Conservation (phyloP, 2,113 vertebrate species). For the Microcebus lehilahytsara region DNA sequence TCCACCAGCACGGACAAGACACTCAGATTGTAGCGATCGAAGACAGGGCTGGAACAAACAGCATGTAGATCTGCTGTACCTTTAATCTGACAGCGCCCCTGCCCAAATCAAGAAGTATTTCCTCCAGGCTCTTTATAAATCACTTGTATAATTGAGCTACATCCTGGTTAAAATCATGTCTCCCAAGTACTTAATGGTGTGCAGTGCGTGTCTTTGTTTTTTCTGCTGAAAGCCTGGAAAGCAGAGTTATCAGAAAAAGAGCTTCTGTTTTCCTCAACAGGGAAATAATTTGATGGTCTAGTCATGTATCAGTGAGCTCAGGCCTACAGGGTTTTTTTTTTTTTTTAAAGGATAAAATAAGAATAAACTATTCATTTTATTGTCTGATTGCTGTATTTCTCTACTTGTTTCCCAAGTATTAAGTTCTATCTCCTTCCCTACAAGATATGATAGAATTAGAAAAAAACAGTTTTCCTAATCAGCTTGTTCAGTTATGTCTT, state of each 20-base stretch:
- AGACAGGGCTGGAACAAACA: constrained; percentile 9
- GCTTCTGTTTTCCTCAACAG: not conserved
- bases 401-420: not conserved
- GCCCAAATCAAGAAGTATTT: not conserved
- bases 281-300: not conserved
- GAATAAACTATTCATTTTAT: not conserved
- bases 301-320: not conserved
- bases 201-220: not conserved
- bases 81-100: not conserved
- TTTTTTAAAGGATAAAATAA: not conserved
- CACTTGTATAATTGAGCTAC: not conserved
- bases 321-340: not conserved
- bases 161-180: not conserved
- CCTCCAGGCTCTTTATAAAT: not conserved
- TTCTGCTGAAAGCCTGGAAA: not conserved
- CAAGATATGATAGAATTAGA: not conserved
- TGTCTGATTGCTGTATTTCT: not conserved
- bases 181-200: not conserved
- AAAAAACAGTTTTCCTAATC: not conserved
- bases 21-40: constrained; percentile 40
- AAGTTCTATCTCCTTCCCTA: not conserved
- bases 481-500: not conserved
- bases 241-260: not conserved
- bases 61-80: not conserved
- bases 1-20: constrained; percentile 84